Evolutionary conservation across 2,888 invertebrate species (phyloP).

Genomic region (Philonicus albiceps): DNA sequence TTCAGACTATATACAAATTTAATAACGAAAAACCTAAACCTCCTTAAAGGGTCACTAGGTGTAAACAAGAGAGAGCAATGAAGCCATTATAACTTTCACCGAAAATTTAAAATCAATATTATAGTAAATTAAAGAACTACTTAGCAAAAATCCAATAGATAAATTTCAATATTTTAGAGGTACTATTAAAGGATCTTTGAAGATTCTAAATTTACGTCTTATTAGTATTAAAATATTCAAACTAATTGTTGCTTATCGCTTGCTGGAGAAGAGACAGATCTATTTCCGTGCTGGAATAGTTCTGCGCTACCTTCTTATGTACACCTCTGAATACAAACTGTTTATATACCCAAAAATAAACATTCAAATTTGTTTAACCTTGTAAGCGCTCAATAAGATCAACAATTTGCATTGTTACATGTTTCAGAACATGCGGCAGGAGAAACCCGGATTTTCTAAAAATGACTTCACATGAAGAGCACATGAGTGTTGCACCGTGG

Average conservation of each 20-base stretch:
- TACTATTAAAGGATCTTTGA: not conserved
- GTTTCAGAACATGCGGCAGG: not conserved
- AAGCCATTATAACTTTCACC: not conserved
- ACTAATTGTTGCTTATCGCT: not conserved
- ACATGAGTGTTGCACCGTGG: not conserved
- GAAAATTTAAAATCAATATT: not conserved
- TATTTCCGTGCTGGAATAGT: not conserved
- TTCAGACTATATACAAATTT: not conserved
- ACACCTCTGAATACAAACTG: not conserved
- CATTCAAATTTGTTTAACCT: not conserved
- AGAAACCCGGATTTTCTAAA: not conserved
- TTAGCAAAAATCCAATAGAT: not conserved
- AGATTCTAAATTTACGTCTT: not conserved
- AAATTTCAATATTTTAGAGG: not conserved
- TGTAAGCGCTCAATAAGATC: not conserved
- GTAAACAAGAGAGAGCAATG: not conserved
- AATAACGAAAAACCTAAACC: not conserved
- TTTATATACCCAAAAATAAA: not conserved
- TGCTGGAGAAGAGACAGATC: not conserved
- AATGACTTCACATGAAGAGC: not conserved
- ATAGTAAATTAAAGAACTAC: not conserved
- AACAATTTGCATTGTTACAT: not conserved
- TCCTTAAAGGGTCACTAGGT: not conserved
- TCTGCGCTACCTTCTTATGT: not conserved
- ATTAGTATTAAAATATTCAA: not conserved